A percentile compares a stretch with the other conserved stretches of the same genome.
These are phyloP conservation scores for Spinus pinus DNA, from an alignment of 2,797 vertebrate species.

Conservation along the genomic window DNA sequence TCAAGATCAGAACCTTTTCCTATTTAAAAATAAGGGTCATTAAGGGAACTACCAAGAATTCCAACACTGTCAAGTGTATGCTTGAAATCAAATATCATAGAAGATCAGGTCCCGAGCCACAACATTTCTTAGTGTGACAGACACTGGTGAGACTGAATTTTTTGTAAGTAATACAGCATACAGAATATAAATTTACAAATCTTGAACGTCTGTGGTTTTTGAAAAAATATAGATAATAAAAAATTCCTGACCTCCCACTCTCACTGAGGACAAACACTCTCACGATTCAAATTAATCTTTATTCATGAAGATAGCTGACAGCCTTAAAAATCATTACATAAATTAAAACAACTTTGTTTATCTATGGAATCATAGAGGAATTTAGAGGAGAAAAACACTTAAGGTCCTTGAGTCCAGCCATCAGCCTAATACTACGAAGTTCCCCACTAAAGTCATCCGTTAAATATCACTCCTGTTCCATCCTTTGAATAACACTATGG, in stretches of 20 bases:
- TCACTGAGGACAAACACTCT: background rate
- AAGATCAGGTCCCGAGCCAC: background rate
- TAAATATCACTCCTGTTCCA: background rate
- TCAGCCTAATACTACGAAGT: fast-evolving
- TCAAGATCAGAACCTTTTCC: background rate
- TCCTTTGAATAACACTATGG: background rate
- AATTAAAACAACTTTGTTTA: background rate
- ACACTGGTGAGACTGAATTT: background rate
- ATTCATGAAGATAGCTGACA: background rate
- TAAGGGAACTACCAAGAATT: background rate
- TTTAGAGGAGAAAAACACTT: background rate
- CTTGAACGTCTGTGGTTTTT: background rate
- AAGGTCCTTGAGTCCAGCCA: background rate
- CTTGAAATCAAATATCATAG: background rate
- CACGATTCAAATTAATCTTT: background rate
- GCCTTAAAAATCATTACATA: background rate
- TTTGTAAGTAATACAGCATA: background rate
- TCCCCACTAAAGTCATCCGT: background rate
- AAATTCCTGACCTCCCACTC: fast-evolving
- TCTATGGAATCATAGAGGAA: background rate
- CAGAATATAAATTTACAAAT: background rate
- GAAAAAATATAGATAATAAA: background rate
- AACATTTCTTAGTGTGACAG: background rate
- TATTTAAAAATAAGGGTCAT: background rate
- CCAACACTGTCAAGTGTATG: background rate